Evolutionary conservation across 2,797 vertebrate genomes (phyloP).

Genomic region (Sebastes flavidus): DNA sequence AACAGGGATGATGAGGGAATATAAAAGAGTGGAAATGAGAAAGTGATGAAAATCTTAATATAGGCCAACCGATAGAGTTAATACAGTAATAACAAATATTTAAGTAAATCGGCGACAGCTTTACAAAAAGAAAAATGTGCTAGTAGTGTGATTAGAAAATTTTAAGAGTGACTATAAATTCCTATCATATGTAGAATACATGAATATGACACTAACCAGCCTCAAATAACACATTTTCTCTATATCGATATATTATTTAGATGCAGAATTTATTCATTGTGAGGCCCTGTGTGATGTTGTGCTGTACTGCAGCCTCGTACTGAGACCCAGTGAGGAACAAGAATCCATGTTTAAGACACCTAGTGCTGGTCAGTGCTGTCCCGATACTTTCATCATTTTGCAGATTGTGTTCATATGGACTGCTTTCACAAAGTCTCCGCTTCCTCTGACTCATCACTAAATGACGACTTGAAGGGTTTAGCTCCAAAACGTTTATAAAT

Average conservation of each 20-base stretch:
- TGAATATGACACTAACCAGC: slow-evolving; percentile 68
- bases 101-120: slow-evolving; percentile 48
- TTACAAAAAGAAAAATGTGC: slow-evolving; percentile 67
- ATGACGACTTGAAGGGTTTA: slow-evolving; percentile 52
- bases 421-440: slow-evolving; percentile 39
- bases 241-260: slow-evolving; percentile 67
- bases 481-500: slow-evolving; percentile 48
- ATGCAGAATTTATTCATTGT: slow-evolving; percentile 59
- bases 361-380: slow-evolving; percentile 70
- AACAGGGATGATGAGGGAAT: slow-evolving; percentile 55
- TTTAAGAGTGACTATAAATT: slow-evolving; percentile 71
- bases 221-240: slow-evolving; percentile 71
- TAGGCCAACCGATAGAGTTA: slow-evolving; percentile 58
- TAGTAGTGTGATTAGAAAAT: slow-evolving; percentile 67
- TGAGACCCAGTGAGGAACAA: slow-evolving; percentile 62
- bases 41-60: slow-evolving; percentile 63
- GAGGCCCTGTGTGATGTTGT: slow-evolving; percentile 77
- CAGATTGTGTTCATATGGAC: slow-evolving; percentile 77
- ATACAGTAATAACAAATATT: slow-evolving; percentile 67
- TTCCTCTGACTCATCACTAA: slow-evolving; percentile 31
- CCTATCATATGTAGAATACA: slow-evolving; percentile 75
- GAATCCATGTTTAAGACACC: slow-evolving; percentile 72
- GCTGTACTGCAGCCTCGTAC: slow-evolving; percentile 61
- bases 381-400: slow-evolving; percentile 34
- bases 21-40: slow-evolving; percentile 71